These are phyloP conservation scores for Leucoptera coffeella DNA, from an alignment of 2,888 invertebrate genomes.

Conservation along the genomic window DNA sequence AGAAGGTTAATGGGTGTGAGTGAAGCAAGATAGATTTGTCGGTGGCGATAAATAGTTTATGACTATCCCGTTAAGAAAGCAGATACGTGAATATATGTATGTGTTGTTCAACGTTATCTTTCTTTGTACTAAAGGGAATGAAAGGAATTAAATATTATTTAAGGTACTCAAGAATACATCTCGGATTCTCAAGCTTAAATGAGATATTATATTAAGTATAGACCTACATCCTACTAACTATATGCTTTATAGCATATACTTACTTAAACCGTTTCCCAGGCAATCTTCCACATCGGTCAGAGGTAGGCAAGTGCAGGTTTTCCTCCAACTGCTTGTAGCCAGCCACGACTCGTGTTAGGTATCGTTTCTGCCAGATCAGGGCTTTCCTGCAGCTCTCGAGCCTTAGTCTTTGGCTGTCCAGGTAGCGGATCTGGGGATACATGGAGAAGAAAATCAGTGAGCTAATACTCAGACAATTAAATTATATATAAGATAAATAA, in stretches of 20 bases:
- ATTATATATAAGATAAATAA: not conserved
- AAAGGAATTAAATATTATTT: too few relatives aligned
- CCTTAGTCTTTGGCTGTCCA: conserved; percentile 58
- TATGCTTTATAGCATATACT: conserved; percentile 8
- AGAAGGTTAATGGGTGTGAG: too few relatives aligned
- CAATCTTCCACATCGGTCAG: conserved; percentile 11
- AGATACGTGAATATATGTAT: too few relatives aligned
- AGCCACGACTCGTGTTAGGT: conserved; percentile 64
- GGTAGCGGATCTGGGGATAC: conserved; percentile 26
- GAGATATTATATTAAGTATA: too few relatives aligned
- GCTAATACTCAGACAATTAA: not conserved
- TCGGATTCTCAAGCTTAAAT: too few relatives aligned
- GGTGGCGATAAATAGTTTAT: too few relatives aligned
- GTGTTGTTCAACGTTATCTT: too few relatives aligned
- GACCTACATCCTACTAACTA: too few relatives aligned
- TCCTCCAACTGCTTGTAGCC: conserved; percentile 51
- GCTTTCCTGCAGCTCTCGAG: conserved; percentile 84
- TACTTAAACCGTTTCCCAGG: conserved; percentile 21
- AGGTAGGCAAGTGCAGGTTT: conserved; percentile 15
- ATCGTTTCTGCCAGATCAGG: conserved; percentile 85
- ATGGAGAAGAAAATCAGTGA: not conserved
- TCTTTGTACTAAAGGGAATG: too few relatives aligned
- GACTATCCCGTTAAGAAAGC: too few relatives aligned
- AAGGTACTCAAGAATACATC: too few relatives aligned
- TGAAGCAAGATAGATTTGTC: too few relatives aligned